Conservation (phyloP, 2,797 vertebrate species). For the Scleropages formosus region DNA sequence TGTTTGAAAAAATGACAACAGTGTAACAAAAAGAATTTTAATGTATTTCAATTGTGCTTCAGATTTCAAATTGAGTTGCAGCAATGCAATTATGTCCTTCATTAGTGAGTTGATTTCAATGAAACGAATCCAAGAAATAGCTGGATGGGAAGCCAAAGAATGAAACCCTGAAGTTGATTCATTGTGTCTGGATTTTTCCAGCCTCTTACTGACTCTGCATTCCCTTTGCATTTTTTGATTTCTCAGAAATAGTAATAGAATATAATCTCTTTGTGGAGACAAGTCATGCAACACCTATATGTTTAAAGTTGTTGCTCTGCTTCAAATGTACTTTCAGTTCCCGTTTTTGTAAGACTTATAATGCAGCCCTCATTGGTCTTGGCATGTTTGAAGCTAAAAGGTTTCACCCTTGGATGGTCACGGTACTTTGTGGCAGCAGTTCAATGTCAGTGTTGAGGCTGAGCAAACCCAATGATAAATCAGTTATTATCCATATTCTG, state of each 20-base stretch:
- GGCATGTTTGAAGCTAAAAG: neutral
- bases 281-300: too few relatives aligned
- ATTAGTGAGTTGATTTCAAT: neutral
- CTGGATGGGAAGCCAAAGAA: neutral
- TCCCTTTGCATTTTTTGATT: neutral
- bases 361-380: neutral
- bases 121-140: neutral
- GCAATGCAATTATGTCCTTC: neutral
- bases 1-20: neutral
- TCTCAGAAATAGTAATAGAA: neutral
- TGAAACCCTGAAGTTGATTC: neutral
- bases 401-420: conserved; percentile 8
- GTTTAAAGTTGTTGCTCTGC: too few relatives aligned
- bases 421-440: neutral
- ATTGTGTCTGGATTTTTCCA: neutral
- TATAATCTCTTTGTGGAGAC: too few relatives aligned
- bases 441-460: neutral
- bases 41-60: neutral
- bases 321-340: neutral
- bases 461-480: conserved; percentile 12
- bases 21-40: neutral
- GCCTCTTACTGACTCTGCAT: neutral
- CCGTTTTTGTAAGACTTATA: neutral
- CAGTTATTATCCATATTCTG: neutral
- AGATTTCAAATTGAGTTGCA: neutral